Evolutionary conservation across 2,113 vertebrate genomes (phyloP).

Genomic region (Ramphastos sulfuratus): DNA sequence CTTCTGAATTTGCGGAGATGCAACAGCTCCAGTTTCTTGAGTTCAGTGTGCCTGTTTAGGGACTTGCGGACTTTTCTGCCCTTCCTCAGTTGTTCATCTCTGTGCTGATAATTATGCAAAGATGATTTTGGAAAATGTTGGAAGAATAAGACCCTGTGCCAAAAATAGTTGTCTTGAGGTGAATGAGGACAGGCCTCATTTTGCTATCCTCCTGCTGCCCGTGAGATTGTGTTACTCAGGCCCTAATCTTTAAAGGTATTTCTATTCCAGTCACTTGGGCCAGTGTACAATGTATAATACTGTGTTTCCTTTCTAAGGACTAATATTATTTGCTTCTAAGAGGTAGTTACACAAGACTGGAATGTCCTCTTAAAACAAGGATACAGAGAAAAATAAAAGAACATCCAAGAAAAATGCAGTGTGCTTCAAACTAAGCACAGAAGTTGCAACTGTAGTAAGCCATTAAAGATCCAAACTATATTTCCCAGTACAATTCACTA

Average conservation of each 20-base stretch:
- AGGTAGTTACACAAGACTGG: neutral
- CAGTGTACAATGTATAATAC: neutral
- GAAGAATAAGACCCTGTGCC: neutral
- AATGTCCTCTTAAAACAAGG: neutral
- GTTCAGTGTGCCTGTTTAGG: neutral
- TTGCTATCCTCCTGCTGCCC: neutral
- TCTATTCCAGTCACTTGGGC: neutral
- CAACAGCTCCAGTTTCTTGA: neutral
- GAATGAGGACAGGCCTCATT: neutral
- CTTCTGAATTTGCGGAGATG: neutral
- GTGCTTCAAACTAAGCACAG: neutral
- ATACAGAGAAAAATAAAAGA: neutral
- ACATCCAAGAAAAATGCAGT: neutral
- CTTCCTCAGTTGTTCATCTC: neutral
- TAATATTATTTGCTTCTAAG: neutral
- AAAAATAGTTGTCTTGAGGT: slow-evolving; percentile 3
- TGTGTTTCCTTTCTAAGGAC: neutral
- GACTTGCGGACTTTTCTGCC: neutral
- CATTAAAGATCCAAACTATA: neutral
- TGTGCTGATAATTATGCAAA: neutral
- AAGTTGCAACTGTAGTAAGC: neutral
- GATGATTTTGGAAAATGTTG: neutral
- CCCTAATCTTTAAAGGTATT: neutral
- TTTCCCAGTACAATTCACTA: neutral
- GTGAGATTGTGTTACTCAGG: neutral